A percentile compares a stretch with the other conserved stretches of the same genome.
Evolutionary conservation across 1,140 invertebrate species (phyloP).

Genomic region (Cylas formicarius): DNA sequence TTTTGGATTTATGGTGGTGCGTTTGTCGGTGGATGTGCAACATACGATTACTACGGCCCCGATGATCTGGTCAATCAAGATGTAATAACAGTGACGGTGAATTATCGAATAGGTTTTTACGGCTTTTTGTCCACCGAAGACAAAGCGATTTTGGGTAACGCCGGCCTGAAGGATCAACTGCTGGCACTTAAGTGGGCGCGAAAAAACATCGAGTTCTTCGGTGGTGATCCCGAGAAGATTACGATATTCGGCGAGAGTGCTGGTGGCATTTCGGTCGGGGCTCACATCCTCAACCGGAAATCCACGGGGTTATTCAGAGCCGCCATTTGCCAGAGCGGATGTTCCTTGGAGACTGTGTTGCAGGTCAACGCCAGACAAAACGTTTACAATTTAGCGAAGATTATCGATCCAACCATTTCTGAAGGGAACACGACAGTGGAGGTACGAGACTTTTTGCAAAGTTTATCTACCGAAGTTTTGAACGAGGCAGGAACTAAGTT

Average conservation of each 20-base stretch:
- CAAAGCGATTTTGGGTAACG: constrained; percentile 43
- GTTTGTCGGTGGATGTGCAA: constrained; percentile 43
- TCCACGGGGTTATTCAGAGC: too few relatives aligned
- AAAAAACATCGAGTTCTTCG: constrained; percentile 51
- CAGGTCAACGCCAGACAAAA: constrained; percentile 1
- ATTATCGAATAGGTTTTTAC: constrained; percentile 47
- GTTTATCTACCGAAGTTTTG: neutral
- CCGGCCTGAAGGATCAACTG: constrained; percentile 54
- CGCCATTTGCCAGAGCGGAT: constrained; percentile 39
- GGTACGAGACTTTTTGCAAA: constrained; percentile 3
- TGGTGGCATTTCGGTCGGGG: constrained; percentile 48
- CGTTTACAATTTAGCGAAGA: constrained; percentile 1
- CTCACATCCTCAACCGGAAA: constrained; percentile 45
- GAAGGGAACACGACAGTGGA: constrained; percentile 1
- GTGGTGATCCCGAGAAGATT: constrained; percentile 50
- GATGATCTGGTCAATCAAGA: constrained; percentile 50
- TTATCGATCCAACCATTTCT: constrained; percentile 1
- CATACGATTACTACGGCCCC: constrained; percentile 42
- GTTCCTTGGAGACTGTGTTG: too few relatives aligned
- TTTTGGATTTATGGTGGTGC: constrained; percentile 54
- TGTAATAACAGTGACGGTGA: constrained; percentile 54
- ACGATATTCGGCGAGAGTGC: constrained; percentile 51
- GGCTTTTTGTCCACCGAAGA: constrained; percentile 26
- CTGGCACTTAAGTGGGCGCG: constrained; percentile 50
- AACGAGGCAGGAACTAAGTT: too few relatives aligned